Conservation (phyloP, 2,888 invertebrate genomes). For the Drosophila acutilabella region DNA sequence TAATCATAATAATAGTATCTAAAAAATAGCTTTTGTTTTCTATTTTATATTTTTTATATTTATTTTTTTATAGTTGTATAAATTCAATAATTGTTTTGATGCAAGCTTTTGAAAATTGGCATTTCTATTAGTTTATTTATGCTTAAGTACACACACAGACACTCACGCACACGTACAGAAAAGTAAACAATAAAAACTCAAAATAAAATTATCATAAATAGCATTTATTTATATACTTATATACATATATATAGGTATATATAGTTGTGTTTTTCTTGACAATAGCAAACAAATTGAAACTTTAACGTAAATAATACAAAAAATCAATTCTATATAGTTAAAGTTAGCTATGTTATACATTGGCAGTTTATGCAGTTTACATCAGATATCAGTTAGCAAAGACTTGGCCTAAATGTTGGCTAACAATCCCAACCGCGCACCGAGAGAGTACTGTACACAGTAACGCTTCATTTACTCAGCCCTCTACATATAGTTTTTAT, state of each 20-base stretch:
- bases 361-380: constrained; percentile 17
- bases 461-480: not conserved
- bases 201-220: constrained; percentile 29
- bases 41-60: too few relatives aligned
- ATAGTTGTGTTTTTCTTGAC: constrained; percentile 2
- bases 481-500: constrained; percentile 4
- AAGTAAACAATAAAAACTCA: constrained; percentile 1
- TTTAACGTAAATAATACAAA: constrained; percentile 29
- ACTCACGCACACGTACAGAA: constrained; percentile 10
- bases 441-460: not conserved
- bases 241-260: constrained; percentile 9
- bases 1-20: constrained; percentile 70
- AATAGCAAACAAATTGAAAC: constrained; percentile 27
- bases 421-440: not conserved
- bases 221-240: constrained; percentile 27
- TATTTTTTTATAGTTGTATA: constrained; percentile 28
- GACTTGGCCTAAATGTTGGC: constrained; percentile 16
- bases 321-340: constrained; percentile 20
- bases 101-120: constrained; percentile 73
- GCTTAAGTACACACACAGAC: constrained; percentile 14
- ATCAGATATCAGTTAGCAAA: constrained; percentile 14
- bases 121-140: constrained; percentile 63
- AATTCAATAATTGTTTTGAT: constrained; percentile 59
- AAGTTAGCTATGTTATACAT: constrained; percentile 9
- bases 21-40: constrained; percentile 68